phyloP scores from a whole-genome alignment of 2,888 invertebrate species.

The Steinernema carpocapsae region DNA sequence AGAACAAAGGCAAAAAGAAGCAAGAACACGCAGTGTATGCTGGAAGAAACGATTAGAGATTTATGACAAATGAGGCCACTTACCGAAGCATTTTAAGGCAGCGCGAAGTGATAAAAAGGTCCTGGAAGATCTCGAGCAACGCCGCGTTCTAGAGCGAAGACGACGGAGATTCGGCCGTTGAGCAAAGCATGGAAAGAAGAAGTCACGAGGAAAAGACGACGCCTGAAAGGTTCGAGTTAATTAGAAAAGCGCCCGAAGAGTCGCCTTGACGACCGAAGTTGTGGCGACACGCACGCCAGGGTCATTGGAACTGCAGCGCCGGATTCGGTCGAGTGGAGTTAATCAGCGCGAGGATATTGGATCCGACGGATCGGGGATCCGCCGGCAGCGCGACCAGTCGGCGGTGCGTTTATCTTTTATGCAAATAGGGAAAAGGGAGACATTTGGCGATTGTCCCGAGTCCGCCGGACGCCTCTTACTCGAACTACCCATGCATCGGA shows the following conservation, averaged over 20 bases:
- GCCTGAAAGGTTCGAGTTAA: background rate
- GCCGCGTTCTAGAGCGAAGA: background rate
- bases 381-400: background rate
- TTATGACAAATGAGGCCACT: background rate
- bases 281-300: background rate
- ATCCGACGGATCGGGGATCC: background rate
- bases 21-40: background rate
- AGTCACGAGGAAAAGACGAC: background rate
- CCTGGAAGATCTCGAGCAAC: background rate
- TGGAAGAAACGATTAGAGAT: background rate
- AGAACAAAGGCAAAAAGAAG: constrained; percentile 21
- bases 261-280: constrained; percentile 2
- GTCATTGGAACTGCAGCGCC: background rate
- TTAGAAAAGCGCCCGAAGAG: background rate
- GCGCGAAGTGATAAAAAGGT: constrained; percentile 1
- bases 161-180: constrained; percentile 18
- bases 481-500: constrained; percentile 16
- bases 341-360: constrained; percentile 6
- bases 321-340: background rate
- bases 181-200: constrained; percentile 26
- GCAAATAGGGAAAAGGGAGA: constrained; percentile 31
- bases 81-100: constrained; percentile 28
- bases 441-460: constrained; percentile 30
- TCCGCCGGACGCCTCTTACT: background rate
- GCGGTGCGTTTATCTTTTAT: constrained; percentile 27